Evolutionary conservation across 2,113 vertebrate genomes (phyloP).

Genomic region (Tychaedon coryphoeus): DNA sequence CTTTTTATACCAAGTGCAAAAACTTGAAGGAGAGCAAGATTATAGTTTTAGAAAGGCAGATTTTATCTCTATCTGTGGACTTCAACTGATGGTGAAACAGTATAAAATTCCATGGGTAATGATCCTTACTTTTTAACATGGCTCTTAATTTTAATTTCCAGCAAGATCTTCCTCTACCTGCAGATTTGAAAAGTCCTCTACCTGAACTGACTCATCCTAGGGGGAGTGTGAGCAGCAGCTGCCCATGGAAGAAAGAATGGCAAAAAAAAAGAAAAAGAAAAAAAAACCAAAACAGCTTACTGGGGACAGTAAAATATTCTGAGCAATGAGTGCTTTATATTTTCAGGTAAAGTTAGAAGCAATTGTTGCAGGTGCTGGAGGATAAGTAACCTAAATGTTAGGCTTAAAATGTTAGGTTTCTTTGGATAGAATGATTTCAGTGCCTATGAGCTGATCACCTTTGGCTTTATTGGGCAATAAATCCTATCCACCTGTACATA

Average conservation of each 20-base stretch:
- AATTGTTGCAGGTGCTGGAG: not conserved
- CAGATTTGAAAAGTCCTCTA: not conserved
- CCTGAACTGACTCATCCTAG: not conserved
- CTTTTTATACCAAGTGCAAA: not conserved
- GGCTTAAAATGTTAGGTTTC: not conserved
- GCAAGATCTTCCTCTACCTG: not conserved
- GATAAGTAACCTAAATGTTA: not conserved
- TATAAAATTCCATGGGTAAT: not conserved
- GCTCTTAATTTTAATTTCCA: not conserved
- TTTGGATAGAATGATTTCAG: not conserved
- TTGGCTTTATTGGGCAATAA: not conserved
- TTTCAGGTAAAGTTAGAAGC: not conserved
- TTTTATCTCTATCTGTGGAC: not conserved
- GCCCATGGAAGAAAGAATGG: not conserved
- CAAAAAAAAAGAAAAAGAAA: not conserved
- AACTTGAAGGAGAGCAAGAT: not conserved
- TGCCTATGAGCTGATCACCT: not conserved
- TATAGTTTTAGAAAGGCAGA: not conserved
- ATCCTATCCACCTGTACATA: not conserved
- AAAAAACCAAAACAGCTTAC: not conserved
- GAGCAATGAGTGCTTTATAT: not conserved
- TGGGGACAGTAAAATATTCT: not conserved
- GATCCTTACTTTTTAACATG: not conserved
- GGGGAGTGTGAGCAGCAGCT: not conserved
- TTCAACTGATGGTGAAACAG: not conserved